Percentiles rank a stretch among this genome's conserved stretches.
Conservation (phyloP, 1,140 invertebrate species). For the Bombus polaris region DNA sequence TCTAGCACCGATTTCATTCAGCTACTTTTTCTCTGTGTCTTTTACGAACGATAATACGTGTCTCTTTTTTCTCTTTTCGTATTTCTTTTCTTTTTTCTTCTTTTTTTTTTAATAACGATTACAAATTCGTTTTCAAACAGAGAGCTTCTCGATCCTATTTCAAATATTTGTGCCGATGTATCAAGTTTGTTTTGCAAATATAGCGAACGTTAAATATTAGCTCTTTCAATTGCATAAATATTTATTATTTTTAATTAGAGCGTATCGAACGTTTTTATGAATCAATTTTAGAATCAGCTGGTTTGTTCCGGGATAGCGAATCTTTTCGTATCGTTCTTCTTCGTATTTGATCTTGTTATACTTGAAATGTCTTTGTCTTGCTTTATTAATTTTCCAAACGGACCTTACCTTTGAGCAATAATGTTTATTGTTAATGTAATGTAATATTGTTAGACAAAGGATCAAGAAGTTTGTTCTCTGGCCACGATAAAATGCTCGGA, state of each 20-base stretch:
- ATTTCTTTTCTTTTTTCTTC: not conserved
- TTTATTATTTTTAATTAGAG: not conserved
- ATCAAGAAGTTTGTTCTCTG: conserved; percentile 23
- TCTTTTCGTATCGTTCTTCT: too few species aligned
- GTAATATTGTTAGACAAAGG: not conserved
- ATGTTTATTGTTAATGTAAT: too few species aligned
- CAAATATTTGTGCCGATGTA: not conserved
- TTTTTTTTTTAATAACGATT: not conserved
- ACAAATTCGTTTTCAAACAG: not conserved
- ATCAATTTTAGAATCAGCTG: too few species aligned
- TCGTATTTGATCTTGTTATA: not conserved
- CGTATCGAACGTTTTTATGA: not conserved
- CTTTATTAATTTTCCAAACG: not conserved
- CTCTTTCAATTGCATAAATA: not conserved
- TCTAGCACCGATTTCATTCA: not conserved
- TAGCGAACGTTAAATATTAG: not conserved
- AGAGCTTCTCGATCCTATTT: conserved; percentile 34
- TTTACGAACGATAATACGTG: conserved; percentile 4
- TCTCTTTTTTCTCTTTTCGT: not conserved
- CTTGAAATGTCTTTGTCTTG: not conserved
- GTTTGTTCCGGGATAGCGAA: too few species aligned
- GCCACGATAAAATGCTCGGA: not conserved
- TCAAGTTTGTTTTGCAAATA: not conserved
- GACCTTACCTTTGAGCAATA: not conserved
- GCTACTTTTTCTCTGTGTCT: not conserved